Conservation (phyloP, 2,888 invertebrate genomes). For the Rhabditophanes sp. region DNA sequence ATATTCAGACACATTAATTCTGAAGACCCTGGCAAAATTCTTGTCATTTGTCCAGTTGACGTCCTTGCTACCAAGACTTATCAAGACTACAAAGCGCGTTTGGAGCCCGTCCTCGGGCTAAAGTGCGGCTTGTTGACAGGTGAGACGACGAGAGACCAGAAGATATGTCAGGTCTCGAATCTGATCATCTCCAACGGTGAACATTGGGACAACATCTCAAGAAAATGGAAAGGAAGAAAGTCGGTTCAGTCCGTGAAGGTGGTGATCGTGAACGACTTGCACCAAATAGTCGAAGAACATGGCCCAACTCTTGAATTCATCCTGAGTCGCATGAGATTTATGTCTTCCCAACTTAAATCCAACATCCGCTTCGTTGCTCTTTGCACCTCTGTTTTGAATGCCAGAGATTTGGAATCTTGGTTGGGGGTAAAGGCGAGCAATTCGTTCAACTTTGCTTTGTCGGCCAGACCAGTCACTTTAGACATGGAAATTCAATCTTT, state of each 20-base stretch:
- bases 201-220: constrained; percentile 88
- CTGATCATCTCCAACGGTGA: constrained; percentile 70
- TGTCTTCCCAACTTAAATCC: constrained; percentile 66
- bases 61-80: background rate
- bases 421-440: constrained; percentile 67
- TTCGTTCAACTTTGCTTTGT: constrained; percentile 96
- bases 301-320: constrained; percentile 76
- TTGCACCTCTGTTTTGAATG: constrained; percentile 80
- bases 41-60: constrained; percentile 44
- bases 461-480: constrained; percentile 79
- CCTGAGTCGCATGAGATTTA: constrained; percentile 76
- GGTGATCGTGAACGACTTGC: constrained; percentile 88
- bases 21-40: constrained; percentile 51
- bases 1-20: constrained; percentile 65
- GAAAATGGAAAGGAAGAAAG: constrained; percentile 95
- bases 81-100: constrained; percentile 2
- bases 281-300: constrained; percentile 53
- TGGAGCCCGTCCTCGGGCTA: background rate
- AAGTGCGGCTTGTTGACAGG: constrained; percentile 68
- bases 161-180: constrained; percentile 59
- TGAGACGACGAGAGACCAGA: constrained; percentile 89
- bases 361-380: constrained; percentile 62
- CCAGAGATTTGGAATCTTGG: constrained; percentile 51
- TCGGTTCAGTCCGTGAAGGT: constrained; percentile 90
- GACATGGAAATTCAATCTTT: constrained; percentile 69